Conservation (phyloP, 1,140 invertebrate genomes). For the Hylaeus anthracinus region DNA sequence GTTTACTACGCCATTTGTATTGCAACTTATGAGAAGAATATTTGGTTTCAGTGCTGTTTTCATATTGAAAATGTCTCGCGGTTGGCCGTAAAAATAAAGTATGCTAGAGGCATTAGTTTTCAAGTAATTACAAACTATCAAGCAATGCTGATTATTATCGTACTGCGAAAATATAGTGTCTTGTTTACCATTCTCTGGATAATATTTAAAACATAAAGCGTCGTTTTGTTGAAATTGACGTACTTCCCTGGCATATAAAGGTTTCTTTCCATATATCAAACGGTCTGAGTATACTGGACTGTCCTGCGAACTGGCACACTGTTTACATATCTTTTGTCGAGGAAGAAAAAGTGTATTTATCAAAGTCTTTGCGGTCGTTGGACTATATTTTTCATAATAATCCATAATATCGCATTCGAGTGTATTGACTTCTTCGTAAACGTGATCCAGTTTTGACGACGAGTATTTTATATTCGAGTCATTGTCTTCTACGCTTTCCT, state of each 20-base stretch:
- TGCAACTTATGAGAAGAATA: slow-evolving; percentile 52
- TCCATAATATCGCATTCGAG: slow-evolving; percentile 56
- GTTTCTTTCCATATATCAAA: slow-evolving; percentile 67
- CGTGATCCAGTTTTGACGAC: slow-evolving; percentile 46
- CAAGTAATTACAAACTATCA: slow-evolving; percentile 65
- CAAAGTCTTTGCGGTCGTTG: slow-evolving; percentile 50
- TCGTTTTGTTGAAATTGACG: slow-evolving; percentile 59
- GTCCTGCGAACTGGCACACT: slow-evolving; percentile 46
- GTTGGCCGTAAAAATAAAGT: slow-evolving; percentile 57
- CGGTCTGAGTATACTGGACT: slow-evolving; percentile 75
- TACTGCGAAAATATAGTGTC: slow-evolving; percentile 31
- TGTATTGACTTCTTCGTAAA: slow-evolving; percentile 63
- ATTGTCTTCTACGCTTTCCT: neutral
- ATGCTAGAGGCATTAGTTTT: slow-evolving; percentile 70
- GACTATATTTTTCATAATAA: slow-evolving; percentile 62
- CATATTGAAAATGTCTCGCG: slow-evolving; percentile 58
- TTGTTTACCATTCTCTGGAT: slow-evolving; percentile 1
- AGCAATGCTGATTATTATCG: slow-evolving; percentile 57
- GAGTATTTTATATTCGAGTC: neutral
- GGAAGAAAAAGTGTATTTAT: slow-evolving; percentile 55
- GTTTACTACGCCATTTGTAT: slow-evolving; percentile 13
- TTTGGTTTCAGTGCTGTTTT: slow-evolving; percentile 53
- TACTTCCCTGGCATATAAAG: slow-evolving; percentile 64
- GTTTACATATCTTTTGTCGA: slow-evolving; percentile 53
- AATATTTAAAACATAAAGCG: slow-evolving; percentile 56